These are phyloP conservation scores for Spatulosminthurus flaviceps DNA, from an alignment of 2,888 invertebrate genomes.

Conservation along the genomic window DNA sequence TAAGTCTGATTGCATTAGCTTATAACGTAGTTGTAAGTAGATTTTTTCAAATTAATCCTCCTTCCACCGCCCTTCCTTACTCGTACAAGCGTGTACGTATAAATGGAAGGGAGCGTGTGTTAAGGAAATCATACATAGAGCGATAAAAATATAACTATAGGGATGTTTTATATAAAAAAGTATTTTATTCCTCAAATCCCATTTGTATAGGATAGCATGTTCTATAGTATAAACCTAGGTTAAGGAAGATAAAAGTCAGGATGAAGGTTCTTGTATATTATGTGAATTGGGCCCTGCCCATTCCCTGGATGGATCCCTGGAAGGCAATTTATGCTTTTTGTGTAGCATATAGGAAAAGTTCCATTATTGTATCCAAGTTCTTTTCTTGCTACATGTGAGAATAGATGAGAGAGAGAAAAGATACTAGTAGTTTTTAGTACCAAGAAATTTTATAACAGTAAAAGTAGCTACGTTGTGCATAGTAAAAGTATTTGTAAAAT, in stretches of 20 bases:
- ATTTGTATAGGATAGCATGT: too few species aligned
- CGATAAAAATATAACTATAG: too few species aligned
- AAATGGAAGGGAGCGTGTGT: too few species aligned
- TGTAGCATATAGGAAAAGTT: not conserved
- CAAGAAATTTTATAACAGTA: too few species aligned
- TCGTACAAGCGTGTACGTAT: not conserved
- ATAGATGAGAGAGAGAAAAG: too few species aligned
- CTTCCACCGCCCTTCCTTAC: not conserved
- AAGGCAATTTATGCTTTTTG: constrained; percentile 36
- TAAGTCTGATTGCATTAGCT: constrained; percentile 11
- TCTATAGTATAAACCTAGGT: not conserved
- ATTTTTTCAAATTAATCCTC: constrained; percentile 7
- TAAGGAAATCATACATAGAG: too few species aligned
- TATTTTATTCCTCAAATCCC: too few species aligned
- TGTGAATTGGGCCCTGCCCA: not conserved
- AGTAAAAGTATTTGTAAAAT: too few species aligned
- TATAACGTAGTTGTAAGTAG: not conserved
- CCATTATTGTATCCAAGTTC: not conserved
- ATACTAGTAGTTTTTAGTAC: too few species aligned
- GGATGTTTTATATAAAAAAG: too few species aligned
- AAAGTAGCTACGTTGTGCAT: too few species aligned
- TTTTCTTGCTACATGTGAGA: too few species aligned
- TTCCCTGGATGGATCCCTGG: constrained; percentile 36
- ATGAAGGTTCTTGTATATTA: not conserved
- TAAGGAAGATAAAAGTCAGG: constrained; percentile 4